These are phyloP conservation scores for Papilio helenus DNA, from an alignment of 1,140 invertebrate genomes.

Conservation along the genomic window DNA sequence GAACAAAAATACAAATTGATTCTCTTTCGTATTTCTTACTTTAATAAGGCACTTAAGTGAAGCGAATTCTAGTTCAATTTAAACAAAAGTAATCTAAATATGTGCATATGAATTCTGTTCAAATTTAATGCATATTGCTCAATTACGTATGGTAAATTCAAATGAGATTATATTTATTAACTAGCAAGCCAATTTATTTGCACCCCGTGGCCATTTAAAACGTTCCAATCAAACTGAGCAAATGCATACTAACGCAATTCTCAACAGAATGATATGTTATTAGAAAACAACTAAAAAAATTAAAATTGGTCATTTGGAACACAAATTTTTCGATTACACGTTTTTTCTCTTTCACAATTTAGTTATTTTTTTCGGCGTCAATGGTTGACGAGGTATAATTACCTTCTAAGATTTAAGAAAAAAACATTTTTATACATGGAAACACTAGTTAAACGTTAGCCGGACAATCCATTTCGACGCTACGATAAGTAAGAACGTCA, in stretches of 20 bases:
- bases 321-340: no score
- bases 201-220: constrained; percentile 9
- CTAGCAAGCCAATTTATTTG: constrained; percentile 12
- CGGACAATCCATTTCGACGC: constrained; percentile 53
- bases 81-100: not conserved
- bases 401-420: not conserved
- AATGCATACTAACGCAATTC: constrained; percentile 72
- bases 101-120: not conserved
- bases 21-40: no score
- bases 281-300: no score
- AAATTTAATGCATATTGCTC: not conserved
- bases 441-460: constrained; percentile 23
- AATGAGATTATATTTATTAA: constrained; percentile 25
- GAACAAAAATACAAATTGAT: no score
- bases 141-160: constrained; percentile 11
- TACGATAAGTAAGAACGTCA: constrained; percentile 58
- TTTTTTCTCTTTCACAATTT: no score
- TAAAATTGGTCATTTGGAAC: no score
- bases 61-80: no score
- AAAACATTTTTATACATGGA: not conserved
- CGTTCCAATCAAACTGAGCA: constrained; percentile 67
- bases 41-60: no score
- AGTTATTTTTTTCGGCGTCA: no score
- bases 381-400: no score
- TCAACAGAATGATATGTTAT: no score